These are phyloP conservation scores for Electrona antarctica DNA, from an alignment of 2,113 vertebrate genomes.

Conservation along the genomic window DNA sequence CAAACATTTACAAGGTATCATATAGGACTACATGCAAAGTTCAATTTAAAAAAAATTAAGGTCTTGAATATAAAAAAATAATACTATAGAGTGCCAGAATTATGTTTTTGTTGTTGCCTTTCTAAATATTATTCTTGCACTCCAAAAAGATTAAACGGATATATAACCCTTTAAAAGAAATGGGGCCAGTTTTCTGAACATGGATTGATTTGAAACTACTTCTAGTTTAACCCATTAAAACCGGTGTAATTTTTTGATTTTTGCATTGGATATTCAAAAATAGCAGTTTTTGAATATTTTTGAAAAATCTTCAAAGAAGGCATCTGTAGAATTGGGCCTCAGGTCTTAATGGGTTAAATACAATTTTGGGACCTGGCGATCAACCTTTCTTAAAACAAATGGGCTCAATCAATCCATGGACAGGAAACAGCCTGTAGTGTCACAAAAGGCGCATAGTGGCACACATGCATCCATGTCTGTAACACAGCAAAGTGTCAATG, in stretches of 20 bases:
- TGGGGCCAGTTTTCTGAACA: constrained; percentile 38
- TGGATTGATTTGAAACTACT: constrained; percentile 24
- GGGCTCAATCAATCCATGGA: constrained; percentile 23
- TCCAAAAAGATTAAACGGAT: constrained; percentile 70
- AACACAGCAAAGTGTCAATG: constrained; percentile 60
- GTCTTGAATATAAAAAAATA: constrained; percentile 76
- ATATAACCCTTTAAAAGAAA: constrained; percentile 58
- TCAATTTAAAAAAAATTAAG: constrained; percentile 73
- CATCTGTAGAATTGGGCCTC: too few species aligned
- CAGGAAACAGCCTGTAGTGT: constrained; percentile 69
- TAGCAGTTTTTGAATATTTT: too few species aligned
- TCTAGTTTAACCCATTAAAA: not conserved
- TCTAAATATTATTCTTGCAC: constrained; percentile 51
- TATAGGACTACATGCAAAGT: constrained; percentile 80
- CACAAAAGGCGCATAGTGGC: constrained; percentile 51
- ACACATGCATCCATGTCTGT: constrained; percentile 62
- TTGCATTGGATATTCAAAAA: not conserved
- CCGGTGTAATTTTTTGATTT: too few species aligned
- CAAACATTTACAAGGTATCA: constrained; percentile 67
- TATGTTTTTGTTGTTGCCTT: constrained; percentile 44
- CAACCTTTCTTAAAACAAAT: constrained; percentile 23
- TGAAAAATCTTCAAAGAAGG: too few species aligned
- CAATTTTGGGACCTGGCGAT: constrained; percentile 21
- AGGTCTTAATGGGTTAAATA: too few species aligned
- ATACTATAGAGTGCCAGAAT: constrained; percentile 74